These are phyloP conservation scores for Euura saliciscinereae DNA, from an alignment of 1,140 invertebrate species.

Conservation along the genomic window DNA sequence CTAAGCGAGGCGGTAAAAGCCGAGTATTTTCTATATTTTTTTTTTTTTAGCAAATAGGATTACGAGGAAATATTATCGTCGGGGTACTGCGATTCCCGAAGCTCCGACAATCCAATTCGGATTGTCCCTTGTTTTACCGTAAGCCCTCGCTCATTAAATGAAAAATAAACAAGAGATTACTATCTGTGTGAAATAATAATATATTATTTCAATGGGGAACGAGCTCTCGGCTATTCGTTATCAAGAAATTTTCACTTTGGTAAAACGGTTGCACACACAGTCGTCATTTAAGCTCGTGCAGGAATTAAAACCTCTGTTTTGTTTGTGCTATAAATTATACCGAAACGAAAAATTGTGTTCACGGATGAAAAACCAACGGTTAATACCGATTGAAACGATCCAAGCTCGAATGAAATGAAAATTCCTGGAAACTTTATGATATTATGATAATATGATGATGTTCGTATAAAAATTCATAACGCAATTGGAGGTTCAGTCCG, in stretches of 20 bases:
- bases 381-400: too few species aligned
- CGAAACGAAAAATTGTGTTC: too few species aligned
- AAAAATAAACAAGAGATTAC: slow-evolving; percentile 16
- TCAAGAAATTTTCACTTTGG: not conserved
- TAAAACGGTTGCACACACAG: too few species aligned
- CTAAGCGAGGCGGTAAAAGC: not conserved
- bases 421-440: too few species aligned
- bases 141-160: slow-evolving; percentile 9
- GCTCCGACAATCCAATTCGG: not conserved
- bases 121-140: not conserved
- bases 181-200: slow-evolving; percentile 20
- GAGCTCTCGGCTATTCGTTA: not conserved
- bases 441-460: too few species aligned
- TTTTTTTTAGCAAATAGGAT: not conserved
- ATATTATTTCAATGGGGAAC: slow-evolving; percentile 25
- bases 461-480: too few species aligned
- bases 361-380: too few species aligned
- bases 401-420: too few species aligned
- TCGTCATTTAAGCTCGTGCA: too few species aligned
- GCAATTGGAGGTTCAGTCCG: too few species aligned
- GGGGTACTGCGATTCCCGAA: not conserved
- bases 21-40: not conserved
- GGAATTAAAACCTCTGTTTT: too few species aligned
- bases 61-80: not conserved
- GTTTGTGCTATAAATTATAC: too few species aligned